Conservation (phyloP, 2,797 vertebrate genomes). For the Gambelia wislizenii region DNA sequence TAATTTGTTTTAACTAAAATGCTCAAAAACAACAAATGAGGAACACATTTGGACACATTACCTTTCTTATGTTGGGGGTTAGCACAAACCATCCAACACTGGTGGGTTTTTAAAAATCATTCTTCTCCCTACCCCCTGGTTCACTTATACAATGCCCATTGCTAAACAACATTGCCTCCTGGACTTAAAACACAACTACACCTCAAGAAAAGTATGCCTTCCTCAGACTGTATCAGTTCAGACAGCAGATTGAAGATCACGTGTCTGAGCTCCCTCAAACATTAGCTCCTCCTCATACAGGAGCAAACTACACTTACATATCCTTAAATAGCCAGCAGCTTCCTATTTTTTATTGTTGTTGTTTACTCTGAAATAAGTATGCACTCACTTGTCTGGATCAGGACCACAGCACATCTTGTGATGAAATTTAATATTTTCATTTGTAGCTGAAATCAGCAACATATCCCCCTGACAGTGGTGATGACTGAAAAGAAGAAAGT, state of each 20-base stretch:
- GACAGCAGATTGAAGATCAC: background rate
- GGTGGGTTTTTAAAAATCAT: background rate
- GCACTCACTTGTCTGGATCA: background rate
- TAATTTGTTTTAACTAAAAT: slow-evolving; percentile 1
- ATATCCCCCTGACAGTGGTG: background rate
- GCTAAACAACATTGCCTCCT: slow-evolving; percentile 11
- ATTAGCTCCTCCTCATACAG: background rate
- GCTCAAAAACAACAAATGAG: slow-evolving; percentile 33
- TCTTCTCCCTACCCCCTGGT: background rate
- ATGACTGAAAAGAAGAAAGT: background rate
- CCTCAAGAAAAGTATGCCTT: background rate
- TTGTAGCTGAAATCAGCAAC: background rate
- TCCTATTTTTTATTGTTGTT: background rate
- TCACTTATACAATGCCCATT: background rate
- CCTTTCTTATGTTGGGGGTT: background rate
- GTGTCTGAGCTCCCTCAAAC: background rate
- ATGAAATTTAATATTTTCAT: background rate
- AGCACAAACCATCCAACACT: slow-evolving; percentile 21
- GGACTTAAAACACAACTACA: background rate
- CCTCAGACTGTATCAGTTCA: background rate
- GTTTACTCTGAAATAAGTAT: background rate
- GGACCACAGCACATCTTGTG: background rate
- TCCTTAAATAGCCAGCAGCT: background rate
- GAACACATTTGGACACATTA: slow-evolving; percentile 31
- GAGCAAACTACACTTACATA: background rate